Evolutionary conservation across 2,113 vertebrate genomes (phyloP).

Genomic region (Redunca redunca): DNA sequence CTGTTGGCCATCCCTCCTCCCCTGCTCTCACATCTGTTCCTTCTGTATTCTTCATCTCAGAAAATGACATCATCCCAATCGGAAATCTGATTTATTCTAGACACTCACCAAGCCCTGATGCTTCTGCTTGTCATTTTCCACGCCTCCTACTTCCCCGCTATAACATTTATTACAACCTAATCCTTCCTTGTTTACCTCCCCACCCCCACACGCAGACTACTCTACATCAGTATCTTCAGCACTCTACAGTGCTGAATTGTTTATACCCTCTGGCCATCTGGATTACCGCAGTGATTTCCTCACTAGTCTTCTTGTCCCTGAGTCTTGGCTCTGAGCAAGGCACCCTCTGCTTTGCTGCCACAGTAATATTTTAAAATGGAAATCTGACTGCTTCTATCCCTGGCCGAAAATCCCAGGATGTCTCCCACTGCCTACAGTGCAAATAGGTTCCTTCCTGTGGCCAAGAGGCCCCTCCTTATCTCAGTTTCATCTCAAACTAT

Average conservation of each 20-base stretch:
- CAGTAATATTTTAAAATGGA: background rate
- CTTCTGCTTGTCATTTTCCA: background rate
- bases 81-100: background rate
- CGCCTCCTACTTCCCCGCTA: background rate
- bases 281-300: background rate
- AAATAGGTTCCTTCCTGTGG: background rate
- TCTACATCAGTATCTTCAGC: background rate
- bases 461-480: background rate
- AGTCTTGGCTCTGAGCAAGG: background rate
- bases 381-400: background rate
- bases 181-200: background rate
- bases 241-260: background rate
- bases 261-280: background rate
- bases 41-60: background rate
- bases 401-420: background rate
- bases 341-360: background rate
- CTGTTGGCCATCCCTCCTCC: background rate
- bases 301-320: background rate
- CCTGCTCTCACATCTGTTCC: background rate
- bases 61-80: background rate
- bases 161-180: background rate
- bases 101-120: background rate
- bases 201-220: background rate
- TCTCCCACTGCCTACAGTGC: background rate
- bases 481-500: background rate